Base-by-base conservation (phyloP, 2,797 vertebrate species). In the Betta splendens region DNA sequence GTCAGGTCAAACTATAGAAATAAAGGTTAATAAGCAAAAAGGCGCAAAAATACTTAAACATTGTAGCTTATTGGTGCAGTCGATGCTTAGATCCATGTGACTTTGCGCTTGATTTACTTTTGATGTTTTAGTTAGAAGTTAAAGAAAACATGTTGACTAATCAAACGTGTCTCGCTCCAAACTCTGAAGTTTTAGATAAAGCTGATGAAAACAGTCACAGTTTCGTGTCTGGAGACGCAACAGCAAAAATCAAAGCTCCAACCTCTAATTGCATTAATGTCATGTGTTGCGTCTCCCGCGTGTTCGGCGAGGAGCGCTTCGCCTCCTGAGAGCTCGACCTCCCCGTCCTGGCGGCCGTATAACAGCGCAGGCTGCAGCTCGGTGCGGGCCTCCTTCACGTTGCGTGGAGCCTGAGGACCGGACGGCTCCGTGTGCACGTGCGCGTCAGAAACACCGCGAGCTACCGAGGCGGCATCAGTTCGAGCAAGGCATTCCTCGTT, bases 401-500 rank as follows among this genome's bases (percentile, higher is more conserved):
- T 7, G 32, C 50, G 54, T 64, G 48, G 63, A 75, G 75, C 67
- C 72, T 59, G 70, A 66, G 73, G 74, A 75, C 70, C 62, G 55
- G 48, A 69, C 62, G 51, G 67, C 49, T 28, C 26, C 11, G 40
- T 17, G 40, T 17, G 28, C 29, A 31, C 33, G 46, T 59, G 67
- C 64, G 64, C 67, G 65, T 66, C 66, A 73, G 58, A 73, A 52
- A 23, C 68, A 80, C 72, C 62, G 74, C 63, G 58, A 59, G 80
- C 72, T 84, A 86, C 83, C 57, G 79, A 80, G 84, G 84, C 77
- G 80, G 84, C 83, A 81, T 81, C 88, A 79, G 54, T 55, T 51
- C 80, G 74, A 87, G 91, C 83, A 74, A 87, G 85, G 87, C 87
- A 88, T 81, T 89, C 89, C 79, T 89, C 84, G 86, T 74, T 88